Evolutionary conservation across 2,113 vertebrate species (phyloP), one percentile per base, ranked within the genome.

Genomic region (Naja naja): DNA sequence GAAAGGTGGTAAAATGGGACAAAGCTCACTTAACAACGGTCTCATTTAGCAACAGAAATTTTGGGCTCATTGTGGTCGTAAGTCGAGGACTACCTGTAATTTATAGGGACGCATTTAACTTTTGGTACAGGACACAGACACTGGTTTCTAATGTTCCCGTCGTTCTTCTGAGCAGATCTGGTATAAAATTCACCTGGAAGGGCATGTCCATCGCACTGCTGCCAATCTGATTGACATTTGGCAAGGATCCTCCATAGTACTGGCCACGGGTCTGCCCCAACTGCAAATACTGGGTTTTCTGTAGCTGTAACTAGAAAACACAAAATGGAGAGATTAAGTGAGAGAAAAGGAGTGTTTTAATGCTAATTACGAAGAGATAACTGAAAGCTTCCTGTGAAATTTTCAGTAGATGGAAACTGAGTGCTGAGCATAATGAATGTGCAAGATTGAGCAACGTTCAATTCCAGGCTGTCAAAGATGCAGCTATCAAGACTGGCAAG

Each of bases 211-310:
- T 98, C 95, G 98, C 98, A 97, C 99, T 98, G 97, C 98, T 99
- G 96, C 99, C 99, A 95, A 99, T 99, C 98, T 99, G 99, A 97
- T 99, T 99, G 97, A 99, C 99, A 94, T 99, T 99, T 98, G 99
- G 99, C 97, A 99, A 97, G 90, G 99, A 99, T 91, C 99, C 99
- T 87, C 99, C 99, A 0, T 99, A 99, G 98, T 98, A 99, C 98
- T 99, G 99, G 97, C 98, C 99, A 92, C 99, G 99, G 96, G 98
- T 99, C 94, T 99, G 99, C 96, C 99, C 99, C 98, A 99, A 98
- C 97, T 99, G 99, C 97, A 99, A 98, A 98, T 99, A 99, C 93
- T 99, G 99, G 90, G 99, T 98, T 98, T 99, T 99, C 98, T 99
- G 99, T 97, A 99, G 98, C 98, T 99, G 99, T 97, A 99, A 97